Conservation (phyloP, 23 tunicate genomes). For the Trididemnum clinides region DNA sequence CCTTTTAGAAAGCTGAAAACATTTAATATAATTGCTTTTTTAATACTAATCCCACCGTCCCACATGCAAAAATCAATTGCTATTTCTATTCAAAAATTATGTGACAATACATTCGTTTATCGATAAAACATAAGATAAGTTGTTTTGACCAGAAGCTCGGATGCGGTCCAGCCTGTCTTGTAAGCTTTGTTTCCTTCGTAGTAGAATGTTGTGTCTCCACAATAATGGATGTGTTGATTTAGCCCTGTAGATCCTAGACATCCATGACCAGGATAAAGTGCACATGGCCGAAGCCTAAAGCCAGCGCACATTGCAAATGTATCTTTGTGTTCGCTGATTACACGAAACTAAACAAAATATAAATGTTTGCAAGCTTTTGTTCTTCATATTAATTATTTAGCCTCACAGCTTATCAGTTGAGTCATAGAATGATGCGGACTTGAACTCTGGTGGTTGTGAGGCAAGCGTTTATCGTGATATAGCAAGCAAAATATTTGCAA, state of each 20-base stretch:
- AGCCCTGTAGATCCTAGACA: conserved; percentile 11
- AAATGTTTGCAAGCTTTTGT: too few species aligned
- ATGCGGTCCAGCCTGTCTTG: conserved; percentile 13
- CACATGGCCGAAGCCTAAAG: not conserved
- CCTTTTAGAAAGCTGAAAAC: not conserved
- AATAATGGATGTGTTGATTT: not conserved
- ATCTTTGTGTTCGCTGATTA: not conserved
- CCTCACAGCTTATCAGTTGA: too few species aligned
- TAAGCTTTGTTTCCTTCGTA: not conserved
- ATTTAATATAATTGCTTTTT: not conserved
- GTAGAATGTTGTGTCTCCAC: not conserved
- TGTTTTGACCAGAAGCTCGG: not conserved
- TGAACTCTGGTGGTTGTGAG: too few species aligned
- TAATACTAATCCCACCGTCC: not conserved
- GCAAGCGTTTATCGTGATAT: too few species aligned
- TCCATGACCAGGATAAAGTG: not conserved
- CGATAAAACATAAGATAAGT: conserved; percentile 24
- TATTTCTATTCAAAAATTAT: too few species aligned
- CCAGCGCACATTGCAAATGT: conserved; percentile 25
- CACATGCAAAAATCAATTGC: not conserved
- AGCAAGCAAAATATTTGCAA: too few species aligned
- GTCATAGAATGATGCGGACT: too few species aligned
- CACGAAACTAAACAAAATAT: conserved; percentile 30
- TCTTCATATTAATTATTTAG: too few species aligned
- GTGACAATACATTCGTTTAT: too few species aligned